Evolutionary conservation across 2,797 vertebrate species (phyloP).

Genomic region (Takifugu ocellatus): DNA sequence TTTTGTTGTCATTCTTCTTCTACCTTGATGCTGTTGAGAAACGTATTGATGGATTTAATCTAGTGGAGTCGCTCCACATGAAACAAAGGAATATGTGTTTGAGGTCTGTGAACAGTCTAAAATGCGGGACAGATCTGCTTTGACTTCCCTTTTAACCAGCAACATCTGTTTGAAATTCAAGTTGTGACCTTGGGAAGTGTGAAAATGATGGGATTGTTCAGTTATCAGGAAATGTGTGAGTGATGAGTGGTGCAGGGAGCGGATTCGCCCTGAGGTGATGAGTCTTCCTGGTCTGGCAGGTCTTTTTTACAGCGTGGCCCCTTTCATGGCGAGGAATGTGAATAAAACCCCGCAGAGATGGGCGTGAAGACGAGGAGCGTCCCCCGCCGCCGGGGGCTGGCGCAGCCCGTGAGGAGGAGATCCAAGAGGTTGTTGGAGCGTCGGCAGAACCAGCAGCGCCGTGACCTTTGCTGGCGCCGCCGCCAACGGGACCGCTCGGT

Average conservation of each 20-base stretch:
- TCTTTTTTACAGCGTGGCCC: slow-evolving; percentile 14
- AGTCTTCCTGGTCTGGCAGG: slow-evolving; percentile 14
- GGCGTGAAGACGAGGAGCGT: slow-evolving; percentile 22
- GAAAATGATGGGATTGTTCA: slow-evolving; percentile 1
- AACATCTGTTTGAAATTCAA: slow-evolving; percentile 67
- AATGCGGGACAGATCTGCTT: slow-evolving; percentile 15
- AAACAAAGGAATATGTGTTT: no score
- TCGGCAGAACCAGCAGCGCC: no score
- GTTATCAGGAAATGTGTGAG: slow-evolving; percentile 13
- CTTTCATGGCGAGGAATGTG: slow-evolving; percentile 54
- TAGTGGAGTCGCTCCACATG: not conserved
- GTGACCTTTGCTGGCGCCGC: no score
- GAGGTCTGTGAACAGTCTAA: slow-evolving; percentile 14
- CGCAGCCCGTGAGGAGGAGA: slow-evolving; percentile 3
- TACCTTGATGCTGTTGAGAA: not conserved
- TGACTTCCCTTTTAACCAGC: slow-evolving; percentile 17
- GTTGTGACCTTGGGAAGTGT: slow-evolving; percentile 37
- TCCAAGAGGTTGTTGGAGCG: not conserved
- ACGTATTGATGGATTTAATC: not conserved
- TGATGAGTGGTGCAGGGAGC: slow-evolving; percentile 24
- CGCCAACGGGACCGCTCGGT: no score
- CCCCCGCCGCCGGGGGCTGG: slow-evolving; percentile 19
- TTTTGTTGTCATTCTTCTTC: not conserved
- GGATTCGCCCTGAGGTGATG: slow-evolving; percentile 23
- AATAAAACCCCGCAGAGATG: slow-evolving; percentile 36